phyloP scores from a whole-genome alignment of 2,113 vertebrate species.

The Oophaga pumilio region DNA sequence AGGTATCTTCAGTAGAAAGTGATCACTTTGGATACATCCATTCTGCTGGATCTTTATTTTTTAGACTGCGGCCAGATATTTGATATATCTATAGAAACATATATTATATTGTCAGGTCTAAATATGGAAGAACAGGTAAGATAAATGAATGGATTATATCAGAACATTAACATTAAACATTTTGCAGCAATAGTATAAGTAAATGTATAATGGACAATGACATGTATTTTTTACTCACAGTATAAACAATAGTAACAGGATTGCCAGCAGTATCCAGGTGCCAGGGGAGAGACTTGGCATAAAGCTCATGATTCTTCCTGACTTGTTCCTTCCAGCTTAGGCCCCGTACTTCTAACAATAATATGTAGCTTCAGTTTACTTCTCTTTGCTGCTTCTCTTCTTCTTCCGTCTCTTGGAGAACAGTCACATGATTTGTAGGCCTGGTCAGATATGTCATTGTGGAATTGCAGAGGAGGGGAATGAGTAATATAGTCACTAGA shows the following conservation, averaged over 20 bases:
- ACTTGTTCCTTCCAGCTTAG: not conserved
- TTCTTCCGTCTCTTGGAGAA: not conserved
- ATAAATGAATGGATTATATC: not conserved
- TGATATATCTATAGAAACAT: no score
- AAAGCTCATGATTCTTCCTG: slow-evolving; percentile 43
- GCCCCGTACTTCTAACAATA: not conserved
- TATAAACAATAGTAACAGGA: slow-evolving; percentile 62
- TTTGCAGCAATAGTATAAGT: not conserved
- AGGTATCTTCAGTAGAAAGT: no score
- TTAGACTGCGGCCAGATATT: no score
- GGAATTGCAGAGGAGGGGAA: not conserved
- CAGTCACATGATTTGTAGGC: slow-evolving; percentile 24
- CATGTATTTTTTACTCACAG: slow-evolving; percentile 66
- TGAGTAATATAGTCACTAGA: not conserved
- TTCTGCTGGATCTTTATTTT: no score
- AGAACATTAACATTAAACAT: not conserved
- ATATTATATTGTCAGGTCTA: no score
- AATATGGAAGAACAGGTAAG: no score
- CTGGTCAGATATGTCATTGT: not conserved
- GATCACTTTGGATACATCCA: no score
- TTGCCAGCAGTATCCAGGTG: slow-evolving; percentile 67
- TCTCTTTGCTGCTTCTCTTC: not conserved
- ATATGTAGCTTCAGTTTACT: not conserved
- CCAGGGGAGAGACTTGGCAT: slow-evolving; percentile 61
- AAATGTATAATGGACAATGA: not conserved